Conservation (phyloP, 2,113 vertebrate genomes). For the Conger conger region DNA sequence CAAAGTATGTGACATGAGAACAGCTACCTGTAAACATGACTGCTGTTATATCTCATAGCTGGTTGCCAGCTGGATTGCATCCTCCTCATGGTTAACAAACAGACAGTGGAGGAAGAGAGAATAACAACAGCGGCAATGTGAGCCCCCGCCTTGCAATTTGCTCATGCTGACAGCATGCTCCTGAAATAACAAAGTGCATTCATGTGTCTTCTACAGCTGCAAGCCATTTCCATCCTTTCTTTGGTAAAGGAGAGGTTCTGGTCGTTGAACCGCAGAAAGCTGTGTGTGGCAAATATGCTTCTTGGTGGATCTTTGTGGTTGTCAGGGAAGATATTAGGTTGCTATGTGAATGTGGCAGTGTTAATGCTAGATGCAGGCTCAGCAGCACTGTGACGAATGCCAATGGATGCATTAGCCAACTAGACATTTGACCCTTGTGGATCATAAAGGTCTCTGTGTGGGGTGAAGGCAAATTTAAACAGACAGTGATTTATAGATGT, state of each 20-base stretch:
- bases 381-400: constrained; percentile 34
- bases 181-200: background rate
- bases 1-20: constrained; percentile 15
- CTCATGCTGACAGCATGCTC: constrained; percentile 6
- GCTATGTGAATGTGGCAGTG: constrained; percentile 30
- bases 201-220: background rate
- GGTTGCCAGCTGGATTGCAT: background rate
- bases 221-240: background rate
- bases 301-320: constrained; percentile 15
- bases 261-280: background rate
- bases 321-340: constrained; percentile 35
- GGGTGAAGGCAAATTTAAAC: constrained; percentile 6
- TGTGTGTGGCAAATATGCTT: background rate
- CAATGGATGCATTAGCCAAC: constrained; percentile 37
- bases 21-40: constrained; percentile 20
- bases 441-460: constrained; percentile 8
- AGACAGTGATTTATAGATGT: constrained; percentile 1
- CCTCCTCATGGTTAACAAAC: constrained; percentile 12
- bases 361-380: background rate
- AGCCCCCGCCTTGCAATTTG: background rate
- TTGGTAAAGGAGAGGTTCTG: background rate
- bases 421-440: constrained; percentile 14
- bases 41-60: constrained; percentile 7
- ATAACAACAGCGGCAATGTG: background rate
- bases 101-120: background rate